Conservation (phyloP, 2,113 vertebrate genomes). For the Amazona guildingii region DNA sequence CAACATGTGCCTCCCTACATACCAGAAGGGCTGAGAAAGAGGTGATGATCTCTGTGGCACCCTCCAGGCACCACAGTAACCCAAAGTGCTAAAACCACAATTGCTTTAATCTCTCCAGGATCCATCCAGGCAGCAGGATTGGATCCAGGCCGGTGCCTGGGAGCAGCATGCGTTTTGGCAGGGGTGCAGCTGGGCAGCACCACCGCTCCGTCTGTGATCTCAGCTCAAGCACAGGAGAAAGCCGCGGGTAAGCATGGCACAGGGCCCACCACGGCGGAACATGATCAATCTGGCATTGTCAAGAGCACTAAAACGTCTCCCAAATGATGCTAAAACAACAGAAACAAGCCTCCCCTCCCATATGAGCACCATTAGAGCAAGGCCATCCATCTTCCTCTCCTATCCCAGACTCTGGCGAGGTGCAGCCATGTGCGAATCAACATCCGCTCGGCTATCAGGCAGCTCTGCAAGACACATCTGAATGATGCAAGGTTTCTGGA, state of each 20-base stretch:
- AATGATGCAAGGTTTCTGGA: not conserved
- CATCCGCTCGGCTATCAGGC: rapidly evolving
- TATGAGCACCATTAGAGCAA: not conserved
- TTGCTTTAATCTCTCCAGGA: not conserved
- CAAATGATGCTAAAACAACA: not conserved
- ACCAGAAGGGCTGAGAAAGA: not conserved
- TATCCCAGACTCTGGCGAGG: not conserved
- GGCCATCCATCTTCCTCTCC: not conserved
- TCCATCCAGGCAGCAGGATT: not conserved
- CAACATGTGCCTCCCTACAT: not conserved
- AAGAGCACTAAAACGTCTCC: not conserved
- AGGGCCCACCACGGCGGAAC: rapidly evolving
- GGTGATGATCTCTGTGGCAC: rapidly evolving
- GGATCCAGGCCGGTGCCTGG: not conserved
- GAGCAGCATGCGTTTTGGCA: not conserved
- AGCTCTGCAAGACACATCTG: not conserved
- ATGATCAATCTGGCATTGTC: not conserved
- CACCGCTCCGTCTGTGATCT: rapidly evolving
- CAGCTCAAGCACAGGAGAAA: rapidly evolving
- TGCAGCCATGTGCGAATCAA: rapidly evolving
- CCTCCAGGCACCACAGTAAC: not conserved
- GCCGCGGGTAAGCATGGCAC: not conserved
- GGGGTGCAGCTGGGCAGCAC: not conserved
- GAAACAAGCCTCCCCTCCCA: not conserved
- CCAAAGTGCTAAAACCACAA: not conserved